Percentiles rank a stretch among this genome's conserved stretches.
phyloP scores from a whole-genome alignment of 2,888 invertebrate genomes.

The Drosophila meridionalis region DNA sequence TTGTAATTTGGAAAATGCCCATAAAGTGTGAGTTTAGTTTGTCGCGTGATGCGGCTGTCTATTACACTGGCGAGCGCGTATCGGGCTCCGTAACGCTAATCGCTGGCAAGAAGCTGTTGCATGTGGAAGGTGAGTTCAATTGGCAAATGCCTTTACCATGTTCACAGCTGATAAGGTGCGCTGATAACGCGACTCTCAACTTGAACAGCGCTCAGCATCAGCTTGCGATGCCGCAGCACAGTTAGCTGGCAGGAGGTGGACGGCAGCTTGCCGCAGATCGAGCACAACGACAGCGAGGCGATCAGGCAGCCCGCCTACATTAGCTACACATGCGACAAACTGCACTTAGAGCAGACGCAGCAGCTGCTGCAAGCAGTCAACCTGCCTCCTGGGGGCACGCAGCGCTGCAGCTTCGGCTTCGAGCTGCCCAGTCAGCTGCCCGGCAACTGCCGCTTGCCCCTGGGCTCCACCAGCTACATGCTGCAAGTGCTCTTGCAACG shows the following conservation, averaged over 20 bases:
- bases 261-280: slow-evolving; percentile 38
- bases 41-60: slow-evolving; percentile 64
- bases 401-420: slow-evolving; percentile 50
- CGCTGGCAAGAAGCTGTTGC: slow-evolving; percentile 43
- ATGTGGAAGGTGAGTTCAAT: slow-evolving; percentile 63
- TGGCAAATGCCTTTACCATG: slow-evolving; percentile 14
- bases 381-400: slow-evolving; percentile 30
- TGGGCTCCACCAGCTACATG: slow-evolving; percentile 58
- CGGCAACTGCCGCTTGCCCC: slow-evolving; percentile 51
- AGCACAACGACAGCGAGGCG: slow-evolving; percentile 66
- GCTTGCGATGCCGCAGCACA: slow-evolving; percentile 51
- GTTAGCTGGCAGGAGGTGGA: slow-evolving; percentile 60
- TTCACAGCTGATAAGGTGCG: slow-evolving; percentile 54
- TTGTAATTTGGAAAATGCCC: slow-evolving; percentile 55
- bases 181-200: neutral
- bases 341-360: slow-evolving; percentile 44
- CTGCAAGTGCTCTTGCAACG: slow-evolving; percentile 57
- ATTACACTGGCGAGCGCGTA: slow-evolving; percentile 73
- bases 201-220: slow-evolving; percentile 56
- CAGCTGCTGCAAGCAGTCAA: slow-evolving; percentile 19
- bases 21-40: slow-evolving; percentile 65
- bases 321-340: slow-evolving; percentile 36
- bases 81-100: slow-evolving; percentile 55
- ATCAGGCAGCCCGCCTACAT: slow-evolving; percentile 26
- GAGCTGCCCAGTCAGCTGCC: slow-evolving; percentile 56